Conservation (phyloP, 1,140 invertebrate species). For the Charaxes varanes region DNA sequence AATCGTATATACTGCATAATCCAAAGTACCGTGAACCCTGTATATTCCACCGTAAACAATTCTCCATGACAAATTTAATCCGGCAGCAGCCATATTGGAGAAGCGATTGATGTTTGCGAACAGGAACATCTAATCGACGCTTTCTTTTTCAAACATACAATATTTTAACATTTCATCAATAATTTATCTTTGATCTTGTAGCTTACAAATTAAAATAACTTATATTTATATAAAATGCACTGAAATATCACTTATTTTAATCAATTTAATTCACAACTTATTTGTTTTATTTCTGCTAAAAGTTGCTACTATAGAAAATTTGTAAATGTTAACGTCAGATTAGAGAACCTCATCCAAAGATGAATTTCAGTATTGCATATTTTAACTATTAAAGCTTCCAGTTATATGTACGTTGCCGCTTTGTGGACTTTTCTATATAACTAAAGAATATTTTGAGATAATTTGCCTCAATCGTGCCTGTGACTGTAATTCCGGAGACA, state of each 20-base stretch:
- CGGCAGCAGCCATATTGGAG: constrained; percentile 51
- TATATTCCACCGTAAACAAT: constrained; percentile 38
- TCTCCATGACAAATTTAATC: constrained; percentile 35
- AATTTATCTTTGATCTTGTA: constrained; percentile 1
- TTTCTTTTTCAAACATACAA: constrained; percentile 10
- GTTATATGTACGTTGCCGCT: no score
- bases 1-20: constrained; percentile 4
- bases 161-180: constrained; percentile 4
- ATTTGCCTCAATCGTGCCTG: no score
- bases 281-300: no score
- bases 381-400: no score
- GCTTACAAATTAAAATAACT: background rate
- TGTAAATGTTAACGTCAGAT: no score
- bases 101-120: constrained; percentile 11
- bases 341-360: no score
- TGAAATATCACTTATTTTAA: constrained; percentile 4
- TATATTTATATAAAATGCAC: constrained; percentile 8
- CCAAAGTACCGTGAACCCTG: constrained; percentile 12
- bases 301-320: no score
- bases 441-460: no score
- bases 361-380: no score
- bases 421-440: no score
- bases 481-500: no score
- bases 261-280: constrained; percentile 9
- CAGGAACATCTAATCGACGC: constrained; percentile 12